These are phyloP conservation scores for Charanyca ferruginea DNA, from an alignment of 2,888 invertebrate species.

Conservation along the genomic window DNA sequence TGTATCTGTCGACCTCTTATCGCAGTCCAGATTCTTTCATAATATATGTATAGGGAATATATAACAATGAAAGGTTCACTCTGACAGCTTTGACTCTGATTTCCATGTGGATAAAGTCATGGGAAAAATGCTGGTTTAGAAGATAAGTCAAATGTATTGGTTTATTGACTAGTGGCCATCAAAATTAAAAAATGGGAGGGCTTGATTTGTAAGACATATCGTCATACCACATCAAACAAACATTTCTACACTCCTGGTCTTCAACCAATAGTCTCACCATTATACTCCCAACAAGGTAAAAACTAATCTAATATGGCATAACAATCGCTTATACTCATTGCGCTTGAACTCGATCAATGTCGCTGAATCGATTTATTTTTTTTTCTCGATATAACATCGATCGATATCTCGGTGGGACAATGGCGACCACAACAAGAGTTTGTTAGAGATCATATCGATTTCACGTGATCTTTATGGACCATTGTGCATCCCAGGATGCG, in stretches of 20 bases:
- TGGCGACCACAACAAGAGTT: conserved; percentile 80
- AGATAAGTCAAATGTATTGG: too few relatives aligned
- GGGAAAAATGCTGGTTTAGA: too few relatives aligned
- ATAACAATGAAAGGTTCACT: too few relatives aligned
- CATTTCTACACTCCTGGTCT: conserved; percentile 12
- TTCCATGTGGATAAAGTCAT: too few relatives aligned
- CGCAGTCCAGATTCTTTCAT: too few relatives aligned
- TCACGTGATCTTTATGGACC: conserved; percentile 79
- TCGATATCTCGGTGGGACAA: conserved; percentile 81
- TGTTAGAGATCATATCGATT: conserved; percentile 86
- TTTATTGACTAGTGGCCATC: too few relatives aligned
- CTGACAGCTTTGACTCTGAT: too few relatives aligned
- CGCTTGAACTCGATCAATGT: conserved; percentile 69
- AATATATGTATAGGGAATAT: too few relatives aligned
- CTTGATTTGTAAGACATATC: not conserved
- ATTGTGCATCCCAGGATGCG: conserved; percentile 82
- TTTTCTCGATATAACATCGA: conserved; percentile 77
- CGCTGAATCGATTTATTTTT: conserved; percentile 77
- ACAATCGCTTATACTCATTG: conserved; percentile 60
- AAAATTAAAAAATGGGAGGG: not conserved
- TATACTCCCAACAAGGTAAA: conserved; percentile 59
- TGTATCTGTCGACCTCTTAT: too few relatives aligned
- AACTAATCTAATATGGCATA: conserved; percentile 60
- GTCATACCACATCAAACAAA: not conserved
- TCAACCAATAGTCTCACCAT: conserved; percentile 52